Evolutionary conservation across 2,797 vertebrate genomes (phyloP).

Genomic region (Graptemys geographica): DNA sequence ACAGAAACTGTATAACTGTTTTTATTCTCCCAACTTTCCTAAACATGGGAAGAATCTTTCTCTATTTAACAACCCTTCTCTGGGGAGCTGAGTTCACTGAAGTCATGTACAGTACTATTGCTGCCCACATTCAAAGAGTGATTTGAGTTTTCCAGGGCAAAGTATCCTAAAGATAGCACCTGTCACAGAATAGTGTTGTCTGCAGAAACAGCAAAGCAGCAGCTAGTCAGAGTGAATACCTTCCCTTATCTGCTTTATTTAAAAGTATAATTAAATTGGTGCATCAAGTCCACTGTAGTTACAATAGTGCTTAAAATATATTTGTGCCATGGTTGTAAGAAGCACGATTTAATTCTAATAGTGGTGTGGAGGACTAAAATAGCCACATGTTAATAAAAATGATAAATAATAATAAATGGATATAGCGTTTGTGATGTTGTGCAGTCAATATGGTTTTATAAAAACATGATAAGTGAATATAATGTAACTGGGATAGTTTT

Average conservation of each 20-base stretch:
- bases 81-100: not conserved
- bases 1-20: not conserved
- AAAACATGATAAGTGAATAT: no score
- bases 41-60: not conserved
- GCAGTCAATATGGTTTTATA: no score
- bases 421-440: not conserved
- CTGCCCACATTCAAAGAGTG: constrained; percentile 2
- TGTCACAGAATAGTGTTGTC: not conserved
- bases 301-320: not conserved
- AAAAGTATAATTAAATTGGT: not conserved
- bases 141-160: constrained; percentile 8
- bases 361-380: not conserved
- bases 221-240: not conserved
- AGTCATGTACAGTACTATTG: not conserved
- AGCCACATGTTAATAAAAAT: not conserved
- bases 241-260: not conserved
- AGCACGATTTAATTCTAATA: not conserved
- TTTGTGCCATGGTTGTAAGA: not conserved
- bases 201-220: not conserved
- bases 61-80: not conserved
- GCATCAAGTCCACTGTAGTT: not conserved
- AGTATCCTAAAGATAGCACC: constrained; percentile 7
- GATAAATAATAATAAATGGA: not conserved
- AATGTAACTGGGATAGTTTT: no score
- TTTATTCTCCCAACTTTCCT: not conserved